phyloP scores from a whole-genome alignment of 2,797 vertebrate genomes.

The Hirundo rustica region DNA sequence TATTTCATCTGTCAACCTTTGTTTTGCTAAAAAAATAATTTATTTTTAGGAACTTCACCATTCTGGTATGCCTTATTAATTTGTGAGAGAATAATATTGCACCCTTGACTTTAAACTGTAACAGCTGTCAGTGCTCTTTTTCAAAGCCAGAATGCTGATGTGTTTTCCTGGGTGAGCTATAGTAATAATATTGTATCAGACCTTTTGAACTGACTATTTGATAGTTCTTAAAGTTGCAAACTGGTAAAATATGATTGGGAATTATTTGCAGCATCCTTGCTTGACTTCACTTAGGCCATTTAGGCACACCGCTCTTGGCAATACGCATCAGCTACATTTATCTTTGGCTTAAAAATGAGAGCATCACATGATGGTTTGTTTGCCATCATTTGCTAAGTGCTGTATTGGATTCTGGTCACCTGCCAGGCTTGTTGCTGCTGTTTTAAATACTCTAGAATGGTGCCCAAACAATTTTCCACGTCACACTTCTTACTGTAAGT shows the following conservation, averaged over 20 bases:
- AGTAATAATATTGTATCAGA: background rate
- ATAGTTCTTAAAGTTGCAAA: background rate
- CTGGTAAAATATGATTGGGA: background rate
- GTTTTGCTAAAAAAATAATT: background rate
- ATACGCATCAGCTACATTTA: background rate
- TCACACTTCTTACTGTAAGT: slow-evolving; percentile 36
- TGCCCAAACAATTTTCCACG: slow-evolving; percentile 6
- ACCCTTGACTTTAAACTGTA: background rate
- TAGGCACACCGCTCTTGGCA: background rate
- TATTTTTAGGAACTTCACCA: background rate
- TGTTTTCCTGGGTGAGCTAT: background rate
- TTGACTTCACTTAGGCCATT: background rate
- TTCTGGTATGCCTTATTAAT: background rate
- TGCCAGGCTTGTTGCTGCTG: slow-evolving; percentile 17
- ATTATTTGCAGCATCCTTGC: slow-evolving; percentile 11
- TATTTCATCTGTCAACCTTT: background rate
- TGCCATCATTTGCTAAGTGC: background rate
- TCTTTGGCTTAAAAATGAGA: background rate
- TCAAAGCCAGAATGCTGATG: background rate
- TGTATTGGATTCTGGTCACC: background rate
- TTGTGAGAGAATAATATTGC: background rate
- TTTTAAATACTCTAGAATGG: background rate
- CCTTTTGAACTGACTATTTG: background rate
- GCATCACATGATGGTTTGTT: background rate
- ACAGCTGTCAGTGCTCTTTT: background rate